A percentile compares a stretch with the other conserved stretches of the same genome.
Conservation (phyloP, 2,113 vertebrate genomes). For the Tragelaphus imberbis region DNA sequence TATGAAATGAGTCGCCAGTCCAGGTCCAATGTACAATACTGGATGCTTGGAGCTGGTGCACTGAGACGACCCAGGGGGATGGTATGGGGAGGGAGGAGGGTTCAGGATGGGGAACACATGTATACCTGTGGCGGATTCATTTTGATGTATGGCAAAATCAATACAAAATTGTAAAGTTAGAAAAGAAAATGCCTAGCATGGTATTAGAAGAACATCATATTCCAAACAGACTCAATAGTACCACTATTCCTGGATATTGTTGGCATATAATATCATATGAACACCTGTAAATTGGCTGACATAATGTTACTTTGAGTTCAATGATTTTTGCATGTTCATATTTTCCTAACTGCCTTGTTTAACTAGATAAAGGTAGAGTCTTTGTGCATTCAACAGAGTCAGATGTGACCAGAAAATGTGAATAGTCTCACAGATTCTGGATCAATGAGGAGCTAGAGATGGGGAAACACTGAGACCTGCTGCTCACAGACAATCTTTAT, state of each 20-base stretch:
- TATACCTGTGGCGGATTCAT: no score
- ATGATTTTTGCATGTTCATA: neutral
- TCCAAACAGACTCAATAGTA: neutral
- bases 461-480: neutral
- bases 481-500: neutral
- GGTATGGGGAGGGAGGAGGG: no score
- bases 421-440: neutral
- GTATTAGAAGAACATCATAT: neutral
- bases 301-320: neutral
- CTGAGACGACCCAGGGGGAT: no score
- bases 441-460: neutral
- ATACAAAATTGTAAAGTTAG: no score
- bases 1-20: no score
- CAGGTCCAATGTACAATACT: no score
- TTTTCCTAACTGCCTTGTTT: neutral
- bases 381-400: neutral
- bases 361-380: neutral
- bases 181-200: neutral
- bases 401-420: neutral
- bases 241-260: neutral
- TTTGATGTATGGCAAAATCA: no score
- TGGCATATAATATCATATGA: neutral
- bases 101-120: no score
- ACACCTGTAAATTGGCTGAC: neutral
- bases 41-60: no score